These are phyloP conservation scores for Trypoxylus dichotomus DNA, from an alignment of 1,140 invertebrate species.

Conservation along the genomic window DNA sequence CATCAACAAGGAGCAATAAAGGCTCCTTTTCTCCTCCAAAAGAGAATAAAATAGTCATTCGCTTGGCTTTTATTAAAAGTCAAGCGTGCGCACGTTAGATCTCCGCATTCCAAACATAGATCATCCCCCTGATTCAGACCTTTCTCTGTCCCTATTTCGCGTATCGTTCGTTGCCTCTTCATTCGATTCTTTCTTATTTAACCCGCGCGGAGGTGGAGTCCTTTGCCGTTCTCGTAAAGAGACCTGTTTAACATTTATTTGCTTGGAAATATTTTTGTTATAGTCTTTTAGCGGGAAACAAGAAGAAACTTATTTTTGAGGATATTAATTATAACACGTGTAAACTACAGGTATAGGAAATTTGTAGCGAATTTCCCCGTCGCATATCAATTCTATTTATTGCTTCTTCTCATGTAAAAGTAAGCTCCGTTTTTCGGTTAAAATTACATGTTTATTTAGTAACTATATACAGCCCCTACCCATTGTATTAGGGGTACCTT, in stretches of 20 bases:
- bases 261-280: background rate
- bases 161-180: slow-evolving; percentile 42
- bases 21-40: slow-evolving; percentile 19
- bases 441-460: no score
- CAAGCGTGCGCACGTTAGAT: slow-evolving; percentile 48
- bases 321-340: no score
- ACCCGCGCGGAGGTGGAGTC: slow-evolving; percentile 35
- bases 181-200: slow-evolving; percentile 46
- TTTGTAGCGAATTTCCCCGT: no score
- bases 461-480: no score
- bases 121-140: slow-evolving; percentile 31
- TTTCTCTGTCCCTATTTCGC: slow-evolving; percentile 37
- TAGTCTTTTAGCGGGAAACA: background rate
- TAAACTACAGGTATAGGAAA: no score
- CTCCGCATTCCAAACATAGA: slow-evolving; percentile 38
- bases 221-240: background rate
- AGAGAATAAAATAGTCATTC: slow-evolving; percentile 49
- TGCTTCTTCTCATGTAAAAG: no score
- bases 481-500: no score
- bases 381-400: no score
- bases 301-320: no score
- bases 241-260: background rate
- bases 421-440: no score
- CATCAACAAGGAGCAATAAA: slow-evolving; percentile 31
- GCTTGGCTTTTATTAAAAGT: slow-evolving; percentile 50